Evolutionary conservation across 1,140 invertebrate species (phyloP).

Genomic region (Diprion similis): DNA sequence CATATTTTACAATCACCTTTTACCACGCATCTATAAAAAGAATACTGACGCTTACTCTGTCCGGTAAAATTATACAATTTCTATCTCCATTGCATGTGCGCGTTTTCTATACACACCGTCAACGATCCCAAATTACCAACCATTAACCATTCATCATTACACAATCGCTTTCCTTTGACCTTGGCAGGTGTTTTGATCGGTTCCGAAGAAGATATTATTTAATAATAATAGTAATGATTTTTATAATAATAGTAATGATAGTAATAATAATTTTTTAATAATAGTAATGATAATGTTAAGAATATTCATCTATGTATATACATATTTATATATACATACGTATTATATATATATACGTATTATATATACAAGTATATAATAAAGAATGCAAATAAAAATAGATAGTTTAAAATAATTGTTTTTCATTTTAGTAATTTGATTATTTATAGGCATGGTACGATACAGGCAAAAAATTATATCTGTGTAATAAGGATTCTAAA

Average conservation of each 20-base stretch:
- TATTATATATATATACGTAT: no score
- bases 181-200: not conserved
- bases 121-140: no score
- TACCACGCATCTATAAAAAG: no score
- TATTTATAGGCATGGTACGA: constrained; percentile 11
- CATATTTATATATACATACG: no score
- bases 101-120: no score
- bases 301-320: constrained; percentile 23
- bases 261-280: constrained; percentile 18
- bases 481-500: no score
- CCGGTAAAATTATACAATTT: no score
- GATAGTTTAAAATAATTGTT: constrained; percentile 51
- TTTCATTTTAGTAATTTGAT: constrained; percentile 17
- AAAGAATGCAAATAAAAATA: constrained; percentile 57
- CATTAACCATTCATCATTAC: no score
- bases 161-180: no score
- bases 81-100: no score
- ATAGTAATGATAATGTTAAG: constrained; percentile 26
- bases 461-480: not conserved
- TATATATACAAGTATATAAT: constrained; percentile 39
- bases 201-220: not conserved
- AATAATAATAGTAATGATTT: not conserved
- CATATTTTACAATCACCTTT: no score
- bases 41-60: no score
- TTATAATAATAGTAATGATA: not conserved